These are phyloP conservation scores for Stichopus horrens DNA, from an alignment of 53 echinoderm and acorn worm genomes.

Conservation along the genomic window DNA sequence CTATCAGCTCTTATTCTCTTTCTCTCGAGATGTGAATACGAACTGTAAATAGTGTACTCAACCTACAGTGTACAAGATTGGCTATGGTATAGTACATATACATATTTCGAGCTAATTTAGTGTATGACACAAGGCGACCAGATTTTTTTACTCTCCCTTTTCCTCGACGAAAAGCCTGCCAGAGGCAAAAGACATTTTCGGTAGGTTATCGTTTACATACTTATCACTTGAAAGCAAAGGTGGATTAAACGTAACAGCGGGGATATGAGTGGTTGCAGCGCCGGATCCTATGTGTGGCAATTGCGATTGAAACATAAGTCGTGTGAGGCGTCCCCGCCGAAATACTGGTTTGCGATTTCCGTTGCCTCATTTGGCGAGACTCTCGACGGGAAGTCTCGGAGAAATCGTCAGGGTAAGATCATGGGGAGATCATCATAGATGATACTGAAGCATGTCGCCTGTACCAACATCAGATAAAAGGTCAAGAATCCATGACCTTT, in stretches of 20 bases:
- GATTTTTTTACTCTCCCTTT: background rate
- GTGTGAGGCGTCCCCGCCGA: slow-evolving; percentile 12
- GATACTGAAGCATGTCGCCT: slow-evolving; percentile 23
- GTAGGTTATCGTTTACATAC: slow-evolving; percentile 27
- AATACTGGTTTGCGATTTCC: slow-evolving; percentile 1
- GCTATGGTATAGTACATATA: too few relatives aligned
- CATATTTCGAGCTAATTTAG: background rate
- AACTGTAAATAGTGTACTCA: too few relatives aligned
- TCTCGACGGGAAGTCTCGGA: slow-evolving; percentile 14
- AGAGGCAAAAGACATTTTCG: slow-evolving; percentile 12
- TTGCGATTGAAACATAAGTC: slow-evolving; percentile 32
- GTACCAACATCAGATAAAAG: background rate
- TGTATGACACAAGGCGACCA: background rate
- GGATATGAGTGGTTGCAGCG: slow-evolving; percentile 11
- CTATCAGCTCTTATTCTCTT: too few relatives aligned
- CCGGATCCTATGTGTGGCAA: slow-evolving; percentile 31
- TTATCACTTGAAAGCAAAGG: slow-evolving; percentile 8
- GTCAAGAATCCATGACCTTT: background rate
- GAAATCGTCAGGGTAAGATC: slow-evolving; percentile 4
- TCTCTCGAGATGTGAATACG: too few relatives aligned
- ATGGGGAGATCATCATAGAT: background rate
- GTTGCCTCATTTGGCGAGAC: slow-evolving; percentile 24
- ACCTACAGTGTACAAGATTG: too few relatives aligned
- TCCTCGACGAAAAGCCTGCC: background rate
- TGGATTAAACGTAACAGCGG: slow-evolving; percentile 28